Evolutionary conservation across 2,797 vertebrate species (phyloP).

Genomic region (Coilia nasus): DNA sequence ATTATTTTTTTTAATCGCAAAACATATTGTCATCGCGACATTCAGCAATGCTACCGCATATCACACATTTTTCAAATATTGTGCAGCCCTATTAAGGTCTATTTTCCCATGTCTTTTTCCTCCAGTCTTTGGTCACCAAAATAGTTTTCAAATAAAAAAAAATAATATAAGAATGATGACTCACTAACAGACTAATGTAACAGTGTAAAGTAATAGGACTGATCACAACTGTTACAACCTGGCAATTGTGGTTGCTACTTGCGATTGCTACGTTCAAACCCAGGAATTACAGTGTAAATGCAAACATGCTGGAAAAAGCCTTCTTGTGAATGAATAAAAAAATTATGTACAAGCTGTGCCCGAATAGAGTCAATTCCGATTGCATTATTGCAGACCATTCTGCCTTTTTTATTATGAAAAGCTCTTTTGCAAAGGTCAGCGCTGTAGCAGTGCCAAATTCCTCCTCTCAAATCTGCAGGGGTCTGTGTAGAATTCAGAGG

Average conservation of each 20-base stretch:
- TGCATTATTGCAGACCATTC: not conserved
- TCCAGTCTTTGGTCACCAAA: not conserved
- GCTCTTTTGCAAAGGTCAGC: not conserved
- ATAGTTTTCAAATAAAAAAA: not conserved
- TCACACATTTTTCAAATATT: too few species aligned
- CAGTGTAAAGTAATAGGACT: not conserved
- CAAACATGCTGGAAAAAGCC: not conserved
- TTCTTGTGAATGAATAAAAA: not conserved
- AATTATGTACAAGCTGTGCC: not conserved
- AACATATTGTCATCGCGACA: too few species aligned
- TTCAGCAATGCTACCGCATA: too few species aligned
- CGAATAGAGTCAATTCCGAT: not conserved
- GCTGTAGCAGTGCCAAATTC: not conserved
- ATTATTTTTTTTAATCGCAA: too few species aligned
- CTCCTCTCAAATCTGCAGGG: not conserved
- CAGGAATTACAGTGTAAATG: not conserved
- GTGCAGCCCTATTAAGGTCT: too few species aligned
- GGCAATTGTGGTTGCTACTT: not conserved
- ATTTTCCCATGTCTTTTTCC: not conserved
- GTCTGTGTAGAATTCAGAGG: not conserved
- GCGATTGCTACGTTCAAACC: not conserved
- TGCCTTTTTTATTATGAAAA: not conserved
- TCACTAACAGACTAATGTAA: not conserved
- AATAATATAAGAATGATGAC: not conserved
- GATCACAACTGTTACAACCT: not conserved